Evolutionary conservation across 2,888 invertebrate genomes (phyloP).

Genomic region (Rhorus exstirpatorius): DNA sequence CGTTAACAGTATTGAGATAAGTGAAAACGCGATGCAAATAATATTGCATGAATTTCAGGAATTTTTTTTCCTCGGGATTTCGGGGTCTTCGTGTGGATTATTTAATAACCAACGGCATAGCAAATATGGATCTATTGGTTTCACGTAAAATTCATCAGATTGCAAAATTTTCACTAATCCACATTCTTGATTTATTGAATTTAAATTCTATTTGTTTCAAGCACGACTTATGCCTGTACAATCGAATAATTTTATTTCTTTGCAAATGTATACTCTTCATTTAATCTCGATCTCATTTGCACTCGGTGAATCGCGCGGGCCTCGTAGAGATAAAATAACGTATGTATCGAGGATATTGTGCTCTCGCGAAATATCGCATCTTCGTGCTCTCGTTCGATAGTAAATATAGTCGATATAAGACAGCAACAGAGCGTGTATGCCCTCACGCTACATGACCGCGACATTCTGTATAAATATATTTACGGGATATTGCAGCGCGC

Average conservation of each 20-base stretch:
- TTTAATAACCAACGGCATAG: too few species aligned
- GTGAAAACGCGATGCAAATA: too few species aligned
- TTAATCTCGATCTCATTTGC: slow-evolving; percentile 25
- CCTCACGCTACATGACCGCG: slow-evolving; percentile 17
- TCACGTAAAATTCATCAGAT: neutral
- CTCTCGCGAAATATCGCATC: slow-evolving; percentile 34
- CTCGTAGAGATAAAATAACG: slow-evolving; percentile 35
- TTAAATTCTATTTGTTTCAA: neutral
- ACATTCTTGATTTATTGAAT: neutral
- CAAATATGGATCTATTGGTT: too few species aligned
- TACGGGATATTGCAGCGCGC: too few species aligned
- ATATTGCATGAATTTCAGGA: too few species aligned
- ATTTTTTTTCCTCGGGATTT: too few species aligned
- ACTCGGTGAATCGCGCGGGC: slow-evolving; percentile 3
- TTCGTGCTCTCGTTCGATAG: slow-evolving; percentile 17
- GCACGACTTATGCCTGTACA: slow-evolving; percentile 7
- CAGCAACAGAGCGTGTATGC: slow-evolving; percentile 5
- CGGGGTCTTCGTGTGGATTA: too few species aligned
- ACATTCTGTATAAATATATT: slow-evolving; percentile 13
- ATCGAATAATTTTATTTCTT: neutral
- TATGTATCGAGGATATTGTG: slow-evolving; percentile 36
- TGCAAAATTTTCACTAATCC: neutral
- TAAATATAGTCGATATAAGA: slow-evolving; percentile 18
- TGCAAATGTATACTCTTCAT: neutral
- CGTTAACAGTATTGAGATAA: too few species aligned